phyloP scores from a whole-genome alignment of 2,888 invertebrate genomes.

The Kuschelorhynchus macadamiae region DNA sequence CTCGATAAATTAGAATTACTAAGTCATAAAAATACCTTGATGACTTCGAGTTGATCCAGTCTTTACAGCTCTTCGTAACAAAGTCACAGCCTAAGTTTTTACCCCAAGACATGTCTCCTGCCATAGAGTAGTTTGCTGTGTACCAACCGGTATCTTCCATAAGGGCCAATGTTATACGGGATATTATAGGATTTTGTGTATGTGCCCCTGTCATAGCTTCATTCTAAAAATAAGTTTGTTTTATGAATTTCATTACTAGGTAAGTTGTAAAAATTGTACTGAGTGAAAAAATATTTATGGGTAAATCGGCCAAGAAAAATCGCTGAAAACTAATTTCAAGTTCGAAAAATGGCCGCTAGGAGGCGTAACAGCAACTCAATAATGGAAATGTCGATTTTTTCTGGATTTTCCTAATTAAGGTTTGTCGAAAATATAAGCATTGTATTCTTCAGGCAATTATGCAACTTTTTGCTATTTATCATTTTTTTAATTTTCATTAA shows the following conservation, averaged over 20 bases:
- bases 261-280: too few relatives aligned
- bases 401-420: too few relatives aligned
- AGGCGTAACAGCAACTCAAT: too few relatives aligned
- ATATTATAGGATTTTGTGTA: conserved; percentile 97
- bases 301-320: background rate
- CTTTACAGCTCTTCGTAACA: conserved; percentile 94
- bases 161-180: conserved; percentile 92
- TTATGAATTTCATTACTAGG: too few relatives aligned
- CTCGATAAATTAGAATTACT: background rate
- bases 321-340: too few relatives aligned
- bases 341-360: too few relatives aligned
- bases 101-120: conserved; percentile 93
- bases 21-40: conserved; percentile 70
- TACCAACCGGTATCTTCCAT: conserved; percentile 99
- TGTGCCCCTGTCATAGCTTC: conserved; percentile 99
- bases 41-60: conserved; percentile 91
- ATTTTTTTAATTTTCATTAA: background rate
- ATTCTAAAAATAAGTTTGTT: too few relatives aligned
- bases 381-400: too few relatives aligned
- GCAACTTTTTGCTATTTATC: too few relatives aligned
- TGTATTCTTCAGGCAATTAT: too few relatives aligned
- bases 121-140: conserved; percentile 89
- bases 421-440: too few relatives aligned
- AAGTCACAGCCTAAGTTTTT: conserved; percentile 91
- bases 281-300: background rate